phyloP scores from a whole-genome alignment of 1,140 invertebrate species.

The Archivesica marissinica region DNA sequence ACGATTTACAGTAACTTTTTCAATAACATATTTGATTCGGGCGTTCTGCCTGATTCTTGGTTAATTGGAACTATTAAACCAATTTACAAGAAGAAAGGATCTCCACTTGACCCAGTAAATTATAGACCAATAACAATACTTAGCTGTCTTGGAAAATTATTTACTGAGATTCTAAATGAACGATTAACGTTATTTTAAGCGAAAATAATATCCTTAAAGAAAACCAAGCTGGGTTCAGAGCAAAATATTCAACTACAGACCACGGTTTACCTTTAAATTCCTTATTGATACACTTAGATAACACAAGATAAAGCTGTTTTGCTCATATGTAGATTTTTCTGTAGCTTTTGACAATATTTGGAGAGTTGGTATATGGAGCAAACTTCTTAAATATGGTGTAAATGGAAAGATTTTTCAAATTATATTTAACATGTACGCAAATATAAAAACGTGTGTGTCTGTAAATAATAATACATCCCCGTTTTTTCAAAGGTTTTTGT shows the following conservation, averaged over 20 bases:
- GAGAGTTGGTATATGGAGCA: neutral
- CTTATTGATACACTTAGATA: neutral
- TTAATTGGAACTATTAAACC: conserved; percentile 28
- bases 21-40: conserved; percentile 41
- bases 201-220: neutral
- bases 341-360: conserved; percentile 10
- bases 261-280: neutral
- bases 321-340: conserved; percentile 1
- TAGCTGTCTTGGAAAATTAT: conserved; percentile 61
- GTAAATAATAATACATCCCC: neutral
- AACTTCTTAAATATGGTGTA: neutral
- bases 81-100: conserved; percentile 60
- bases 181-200: conserved; percentile 42
- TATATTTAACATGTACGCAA: neutral
- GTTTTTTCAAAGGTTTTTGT: too few relatives aligned
- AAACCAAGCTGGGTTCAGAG: conserved; percentile 32
- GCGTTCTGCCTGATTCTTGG: conserved; percentile 38
- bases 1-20: conserved; percentile 7
- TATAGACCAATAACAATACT: conserved; percentile 58
- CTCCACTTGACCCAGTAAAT: conserved; percentile 20
- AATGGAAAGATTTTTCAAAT: neutral
- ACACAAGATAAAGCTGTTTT: neutral
- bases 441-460: conserved; percentile 10
- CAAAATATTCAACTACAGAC: neutral
- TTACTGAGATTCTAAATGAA: conserved; percentile 52